These are phyloP conservation scores for Pollenia griseotomentosa DNA, from an alignment of 2,888 invertebrate species.

Conservation along the genomic window DNA sequence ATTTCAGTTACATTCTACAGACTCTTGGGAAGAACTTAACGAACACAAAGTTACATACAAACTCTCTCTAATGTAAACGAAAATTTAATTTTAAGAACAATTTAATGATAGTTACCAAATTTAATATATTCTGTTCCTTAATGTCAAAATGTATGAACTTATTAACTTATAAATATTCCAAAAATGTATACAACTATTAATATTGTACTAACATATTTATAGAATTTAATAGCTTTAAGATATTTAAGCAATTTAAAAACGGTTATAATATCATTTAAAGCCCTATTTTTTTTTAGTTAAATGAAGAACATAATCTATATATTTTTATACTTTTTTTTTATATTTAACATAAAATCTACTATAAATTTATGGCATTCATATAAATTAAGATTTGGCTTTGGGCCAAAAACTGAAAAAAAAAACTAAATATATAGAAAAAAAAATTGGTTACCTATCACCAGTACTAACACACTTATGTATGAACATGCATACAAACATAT, in stretches of 20 bases:
- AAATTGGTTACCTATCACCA: constrained; percentile 41
- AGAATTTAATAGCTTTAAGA: not conserved
- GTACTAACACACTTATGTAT: not conserved
- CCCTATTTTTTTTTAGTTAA: not conserved
- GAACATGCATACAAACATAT: not conserved
- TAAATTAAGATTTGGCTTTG: constrained; percentile 63
- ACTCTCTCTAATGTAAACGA: no score
- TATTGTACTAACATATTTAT: not conserved
- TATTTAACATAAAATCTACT: constrained; percentile 45
- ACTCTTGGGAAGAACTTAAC: no score
- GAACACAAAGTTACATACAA: no score
- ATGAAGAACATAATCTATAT: not conserved
- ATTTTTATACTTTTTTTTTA: constrained; percentile 13
- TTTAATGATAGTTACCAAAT: no score
- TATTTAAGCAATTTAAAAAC: constrained; percentile 25
- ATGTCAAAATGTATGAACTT: no score
- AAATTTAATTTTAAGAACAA: no score
- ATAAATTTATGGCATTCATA: constrained; percentile 58
- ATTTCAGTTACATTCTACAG: no score
- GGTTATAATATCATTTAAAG: constrained; percentile 18
- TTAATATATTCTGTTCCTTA: no score
- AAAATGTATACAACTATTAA: not conserved
- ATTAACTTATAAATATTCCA: not conserved
- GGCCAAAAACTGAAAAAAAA: constrained; percentile 27
- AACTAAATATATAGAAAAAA: not conserved